Evolutionary conservation across 2,113 vertebrate species (phyloP).

Genomic region (Coracopsis vasa): DNA sequence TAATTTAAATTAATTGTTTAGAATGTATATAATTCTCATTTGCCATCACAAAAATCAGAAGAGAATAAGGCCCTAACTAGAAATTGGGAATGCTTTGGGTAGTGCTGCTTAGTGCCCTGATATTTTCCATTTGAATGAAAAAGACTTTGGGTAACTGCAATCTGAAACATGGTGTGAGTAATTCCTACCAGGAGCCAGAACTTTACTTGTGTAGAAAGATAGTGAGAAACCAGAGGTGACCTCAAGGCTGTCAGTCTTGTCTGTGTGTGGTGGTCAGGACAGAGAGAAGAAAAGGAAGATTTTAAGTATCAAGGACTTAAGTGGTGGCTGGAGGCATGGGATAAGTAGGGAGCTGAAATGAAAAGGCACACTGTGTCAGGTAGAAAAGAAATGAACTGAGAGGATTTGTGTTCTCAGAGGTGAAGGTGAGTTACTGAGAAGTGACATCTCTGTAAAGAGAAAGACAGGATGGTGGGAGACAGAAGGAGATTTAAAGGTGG

Average conservation of each 20-base stretch:
- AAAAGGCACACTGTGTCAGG: neutral
- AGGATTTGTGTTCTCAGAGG: neutral
- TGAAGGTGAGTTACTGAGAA: neutral
- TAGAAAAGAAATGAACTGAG: neutral
- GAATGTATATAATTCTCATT: neutral
- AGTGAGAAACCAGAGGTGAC: neutral
- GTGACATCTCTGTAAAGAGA: neutral
- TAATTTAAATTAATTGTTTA: neutral
- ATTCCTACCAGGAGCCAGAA: neutral
- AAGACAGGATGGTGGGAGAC: neutral
- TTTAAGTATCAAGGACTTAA: fast-evolving
- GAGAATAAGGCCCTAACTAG: neutral
- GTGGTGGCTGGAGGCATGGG: neutral
- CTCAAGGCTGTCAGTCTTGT: neutral
- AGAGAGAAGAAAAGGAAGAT: neutral
- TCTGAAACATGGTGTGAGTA: neutral
- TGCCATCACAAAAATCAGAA: neutral
- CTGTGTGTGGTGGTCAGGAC: neutral
- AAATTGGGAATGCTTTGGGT: neutral
- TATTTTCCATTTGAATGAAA: neutral
- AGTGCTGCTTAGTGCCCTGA: neutral
- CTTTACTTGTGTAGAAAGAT: neutral
- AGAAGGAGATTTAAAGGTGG: neutral
- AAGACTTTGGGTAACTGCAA: neutral
- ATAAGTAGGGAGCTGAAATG: neutral